Evolutionary conservation across 2,888 invertebrate genomes (phyloP).

Genomic region (Acanthosepion pharaonis): DNA sequence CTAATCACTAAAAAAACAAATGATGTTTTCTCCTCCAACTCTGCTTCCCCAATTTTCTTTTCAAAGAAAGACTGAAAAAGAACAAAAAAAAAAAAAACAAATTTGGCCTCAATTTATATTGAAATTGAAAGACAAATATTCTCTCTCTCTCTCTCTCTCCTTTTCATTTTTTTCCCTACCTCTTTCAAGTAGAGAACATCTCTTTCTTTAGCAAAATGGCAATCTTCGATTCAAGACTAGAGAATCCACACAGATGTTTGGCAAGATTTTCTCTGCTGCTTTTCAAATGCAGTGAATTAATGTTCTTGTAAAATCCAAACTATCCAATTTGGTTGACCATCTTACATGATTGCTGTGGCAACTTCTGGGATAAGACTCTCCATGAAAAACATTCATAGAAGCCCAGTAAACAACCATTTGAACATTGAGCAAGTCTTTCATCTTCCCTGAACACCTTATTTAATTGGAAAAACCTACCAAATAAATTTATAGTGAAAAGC

Average conservation of each 20-base stretch:
- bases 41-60: background rate
- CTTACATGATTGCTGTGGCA: too few species aligned
- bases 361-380: background rate
- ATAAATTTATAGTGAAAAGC: background rate
- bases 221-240: too few species aligned
- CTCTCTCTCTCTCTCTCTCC: background rate
- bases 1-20: background rate
- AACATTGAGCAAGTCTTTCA: background rate
- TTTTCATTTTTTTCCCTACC: background rate
- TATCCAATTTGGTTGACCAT: too few species aligned
- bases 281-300: too few species aligned
- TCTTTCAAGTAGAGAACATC: background rate
- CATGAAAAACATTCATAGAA: background rate
- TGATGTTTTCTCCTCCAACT: too few species aligned
- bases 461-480: background rate
- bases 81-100: background rate
- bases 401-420: background rate
- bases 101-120: background rate
- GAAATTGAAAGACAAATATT: background rate
- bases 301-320: too few species aligned
- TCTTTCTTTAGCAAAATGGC: too few species aligned
- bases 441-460: background rate
- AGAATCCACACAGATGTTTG: too few species aligned
- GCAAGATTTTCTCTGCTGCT: too few species aligned
- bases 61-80: background rate